Evolutionary conservation across 2,113 vertebrate genomes (phyloP).

Genomic region (Engraulis encrasicolus): DNA sequence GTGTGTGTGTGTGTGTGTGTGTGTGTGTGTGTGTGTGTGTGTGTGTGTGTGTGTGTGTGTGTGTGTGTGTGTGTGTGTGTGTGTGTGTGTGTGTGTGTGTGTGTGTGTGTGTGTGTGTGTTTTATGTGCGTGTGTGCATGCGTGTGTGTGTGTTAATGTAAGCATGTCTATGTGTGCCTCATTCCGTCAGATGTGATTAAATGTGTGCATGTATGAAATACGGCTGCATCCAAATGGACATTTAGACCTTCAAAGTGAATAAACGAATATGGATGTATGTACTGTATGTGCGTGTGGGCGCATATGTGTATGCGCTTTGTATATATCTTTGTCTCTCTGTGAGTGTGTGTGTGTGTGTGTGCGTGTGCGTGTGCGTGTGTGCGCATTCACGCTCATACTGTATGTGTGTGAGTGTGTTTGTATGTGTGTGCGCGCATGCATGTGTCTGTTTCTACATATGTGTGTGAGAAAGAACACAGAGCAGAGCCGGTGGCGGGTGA

Average conservation of each 20-base stretch:
- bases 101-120: not conserved
- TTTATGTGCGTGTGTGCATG: not conserved
- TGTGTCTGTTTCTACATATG: not conserved
- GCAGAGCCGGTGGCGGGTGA: too few relatives aligned
- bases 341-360: not conserved
- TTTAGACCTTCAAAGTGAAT: not conserved
- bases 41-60: too few relatives aligned
- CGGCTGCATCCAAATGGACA: not conserved
- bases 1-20: too few relatives aligned
- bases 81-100: too few relatives aligned
- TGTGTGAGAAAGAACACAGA: too few relatives aligned
- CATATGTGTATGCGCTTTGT: not conserved
- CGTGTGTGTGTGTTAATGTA: not conserved
- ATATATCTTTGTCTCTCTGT: not conserved
- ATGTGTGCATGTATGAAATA: not conserved
- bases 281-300: not conserved
- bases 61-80: too few relatives aligned
- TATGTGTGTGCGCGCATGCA: not conserved
- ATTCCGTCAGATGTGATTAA: constrained; percentile 1
- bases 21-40: too few relatives aligned
- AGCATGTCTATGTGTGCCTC: not conserved
- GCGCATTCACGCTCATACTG: too few relatives aligned
- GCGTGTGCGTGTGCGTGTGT: constrained; percentile 1
- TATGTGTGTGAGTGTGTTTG: not conserved
- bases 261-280: not conserved